These are phyloP conservation scores for Calcarius lapponicus DNA, from an alignment of 2,797 vertebrate species.

Conservation along the genomic window DNA sequence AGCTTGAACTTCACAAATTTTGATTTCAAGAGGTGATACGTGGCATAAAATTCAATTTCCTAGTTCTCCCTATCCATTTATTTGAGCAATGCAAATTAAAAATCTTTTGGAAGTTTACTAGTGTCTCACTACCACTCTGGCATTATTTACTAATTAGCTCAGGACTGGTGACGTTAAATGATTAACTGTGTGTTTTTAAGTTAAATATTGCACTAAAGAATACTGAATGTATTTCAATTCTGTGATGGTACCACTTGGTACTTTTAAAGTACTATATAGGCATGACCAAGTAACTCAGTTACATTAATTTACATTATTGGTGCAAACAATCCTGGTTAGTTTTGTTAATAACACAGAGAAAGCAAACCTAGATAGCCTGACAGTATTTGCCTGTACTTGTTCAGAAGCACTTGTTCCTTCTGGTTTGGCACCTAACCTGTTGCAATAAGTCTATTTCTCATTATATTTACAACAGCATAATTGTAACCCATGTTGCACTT, in stretches of 20 bases:
- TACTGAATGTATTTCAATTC: constrained; percentile 48
- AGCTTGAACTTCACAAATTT: constrained; percentile 80
- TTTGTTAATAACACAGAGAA: constrained; percentile 1
- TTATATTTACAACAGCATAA: neutral
- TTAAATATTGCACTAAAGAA: constrained; percentile 41
- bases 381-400: neutral
- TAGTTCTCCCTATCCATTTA: constrained; percentile 7
- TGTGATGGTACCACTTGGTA: constrained; percentile 34
- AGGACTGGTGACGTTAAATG: constrained; percentile 17
- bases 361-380: neutral
- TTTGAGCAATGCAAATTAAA: constrained; percentile 51
- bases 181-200: constrained; percentile 54
- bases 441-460: neutral
- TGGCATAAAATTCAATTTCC: constrained; percentile 51
- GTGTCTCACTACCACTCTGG: constrained; percentile 12
- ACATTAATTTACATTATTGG: constrained; percentile 14
- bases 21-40: constrained; percentile 64
- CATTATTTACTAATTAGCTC: constrained; percentile 49
- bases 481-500: neutral
- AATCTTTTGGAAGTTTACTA: constrained; percentile 10
- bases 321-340: constrained; percentile 15
- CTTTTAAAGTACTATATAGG: constrained; percentile 34
- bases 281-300: constrained; percentile 45
- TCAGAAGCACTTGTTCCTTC: neutral
- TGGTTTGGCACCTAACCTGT: neutral